These are phyloP conservation scores for Nemotelus pantherinus DNA, from an alignment of 2,888 invertebrate genomes.

Conservation along the genomic window DNA sequence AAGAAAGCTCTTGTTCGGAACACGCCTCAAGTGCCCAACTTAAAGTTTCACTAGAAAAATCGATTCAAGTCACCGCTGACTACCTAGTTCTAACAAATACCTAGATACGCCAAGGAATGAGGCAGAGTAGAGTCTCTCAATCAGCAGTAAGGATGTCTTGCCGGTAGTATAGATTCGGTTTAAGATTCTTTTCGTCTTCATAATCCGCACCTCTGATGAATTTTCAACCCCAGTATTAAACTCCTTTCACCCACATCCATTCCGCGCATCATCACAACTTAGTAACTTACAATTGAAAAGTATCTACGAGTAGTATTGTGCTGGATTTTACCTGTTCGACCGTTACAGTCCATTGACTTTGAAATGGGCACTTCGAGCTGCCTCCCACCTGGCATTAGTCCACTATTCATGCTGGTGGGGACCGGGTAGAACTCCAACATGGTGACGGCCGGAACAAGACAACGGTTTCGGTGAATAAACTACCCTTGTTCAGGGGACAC, in stretches of 20 bases:
- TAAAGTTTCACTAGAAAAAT: not conserved
- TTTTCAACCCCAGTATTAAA: not conserved
- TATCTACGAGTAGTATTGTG: not conserved
- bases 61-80: not conserved
- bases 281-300: not conserved
- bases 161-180: not conserved
- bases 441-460: not conserved
- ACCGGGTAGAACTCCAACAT: slow-evolving; percentile 55
- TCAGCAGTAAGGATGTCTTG: too few relatives aligned
- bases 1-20: too few relatives aligned
- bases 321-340: slow-evolving; percentile 70
- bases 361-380: slow-evolving; percentile 62
- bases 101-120: not conserved
- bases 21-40: not conserved
- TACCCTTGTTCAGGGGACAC: not conserved
- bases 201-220: slow-evolving; percentile 17
- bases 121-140: too few relatives aligned
- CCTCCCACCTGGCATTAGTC: slow-evolving; percentile 47
- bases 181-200: not conserved
- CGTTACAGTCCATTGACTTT: slow-evolving; percentile 70
- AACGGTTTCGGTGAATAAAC: not conserved
- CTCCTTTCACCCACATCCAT: not conserved
- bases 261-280: not conserved
- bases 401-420: slow-evolving; percentile 58
- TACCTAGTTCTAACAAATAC: not conserved